Base-by-base conservation (phyloP, 2,888 invertebrate species). In the Leptinotarsa juncta region DNA sequence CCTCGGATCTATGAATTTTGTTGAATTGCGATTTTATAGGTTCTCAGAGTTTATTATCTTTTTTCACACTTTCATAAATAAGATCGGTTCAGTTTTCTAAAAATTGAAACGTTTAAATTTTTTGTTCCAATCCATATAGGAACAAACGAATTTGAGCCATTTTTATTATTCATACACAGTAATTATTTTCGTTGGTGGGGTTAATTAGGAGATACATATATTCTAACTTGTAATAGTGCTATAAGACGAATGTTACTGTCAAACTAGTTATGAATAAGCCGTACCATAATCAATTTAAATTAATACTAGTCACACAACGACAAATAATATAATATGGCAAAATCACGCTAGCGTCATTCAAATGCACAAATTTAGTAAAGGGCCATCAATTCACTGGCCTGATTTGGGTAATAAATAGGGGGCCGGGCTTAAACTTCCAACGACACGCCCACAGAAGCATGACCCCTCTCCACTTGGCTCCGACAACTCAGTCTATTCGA, bases 281-380 rank as follows among this genome's bases (percentile, higher is more conserved):
- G 75, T 65, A 79, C 75, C 81, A 79, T 82, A 83, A 84, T 83
- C 84, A 84, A 83, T 84, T 83, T 81, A 82, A 85, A 85, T 85
- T 85, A 85, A 85, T 84, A 82, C 80, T 79, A 81, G 82, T 82
- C 82, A 82, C 79, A 80, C 78, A 76, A 79, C 82, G 85, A 85
- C 85, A 85, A 85, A 85, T 85, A 84, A 84, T 85, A 84, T 85
- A 85, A 85, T 85, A 84, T 84, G 85, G 81, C 79, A 82, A 83
- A 84, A 84, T 84, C 85, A 84, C 83, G 85, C 82, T 81, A 82
- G 77, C 77, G 81, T 82, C 83, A 83, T 76, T 83, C 82, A 82
- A 76, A 77, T 74, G 74, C 78, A 77, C 79, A 80, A 81, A 81
- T 81, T 81, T 72, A 78, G 75, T 71, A 75, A 76, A 81, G 79